These are phyloP conservation scores for Pissodes strobi DNA, from an alignment of 1,140 invertebrate species.

Conservation along the genomic window DNA sequence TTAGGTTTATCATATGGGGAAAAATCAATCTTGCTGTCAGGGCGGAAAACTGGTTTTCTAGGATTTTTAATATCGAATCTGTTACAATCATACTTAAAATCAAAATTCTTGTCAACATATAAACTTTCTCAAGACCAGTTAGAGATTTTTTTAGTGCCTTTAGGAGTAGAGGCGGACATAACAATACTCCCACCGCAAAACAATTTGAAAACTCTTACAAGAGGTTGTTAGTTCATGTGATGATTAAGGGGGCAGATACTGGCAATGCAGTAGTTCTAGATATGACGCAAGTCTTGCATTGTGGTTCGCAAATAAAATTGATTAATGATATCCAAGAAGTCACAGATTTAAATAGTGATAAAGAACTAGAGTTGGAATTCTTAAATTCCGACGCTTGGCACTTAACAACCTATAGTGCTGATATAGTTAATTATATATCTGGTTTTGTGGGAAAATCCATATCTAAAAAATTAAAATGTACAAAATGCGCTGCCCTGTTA, in stretches of 20 bases:
- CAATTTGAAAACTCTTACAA: constrained; percentile 47
- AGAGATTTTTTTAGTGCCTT: constrained; percentile 52
- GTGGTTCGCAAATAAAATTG: too few species aligned
- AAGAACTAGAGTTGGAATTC: too few species aligned
- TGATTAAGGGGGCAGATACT: constrained; percentile 10
- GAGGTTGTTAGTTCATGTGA: constrained; percentile 17
- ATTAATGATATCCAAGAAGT: too few species aligned
- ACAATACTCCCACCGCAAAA: too few species aligned
- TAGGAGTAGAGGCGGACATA: too few species aligned
- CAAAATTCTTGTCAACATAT: constrained; percentile 46
- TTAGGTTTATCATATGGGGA: constrained; percentile 20
- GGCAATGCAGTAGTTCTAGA: constrained; percentile 26
- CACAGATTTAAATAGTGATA: too few species aligned
- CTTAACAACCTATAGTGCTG: constrained; percentile 18
- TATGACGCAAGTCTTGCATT: too few species aligned
- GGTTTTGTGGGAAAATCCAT: constrained; percentile 30
- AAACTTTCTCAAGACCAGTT: too few species aligned
- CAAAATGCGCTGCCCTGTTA: too few species aligned
- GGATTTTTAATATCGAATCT: constrained; percentile 45
- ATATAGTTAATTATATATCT: constrained; percentile 31
- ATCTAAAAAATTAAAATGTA: constrained; percentile 26
- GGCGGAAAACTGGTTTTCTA: constrained; percentile 45
- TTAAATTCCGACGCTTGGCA: constrained; percentile 15
- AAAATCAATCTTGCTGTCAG: constrained; percentile 19
- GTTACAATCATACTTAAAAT: constrained; percentile 40